Evolutionary conservation across 1,140 invertebrate genomes (phyloP).

Genomic region (Euwallacea similis): DNA sequence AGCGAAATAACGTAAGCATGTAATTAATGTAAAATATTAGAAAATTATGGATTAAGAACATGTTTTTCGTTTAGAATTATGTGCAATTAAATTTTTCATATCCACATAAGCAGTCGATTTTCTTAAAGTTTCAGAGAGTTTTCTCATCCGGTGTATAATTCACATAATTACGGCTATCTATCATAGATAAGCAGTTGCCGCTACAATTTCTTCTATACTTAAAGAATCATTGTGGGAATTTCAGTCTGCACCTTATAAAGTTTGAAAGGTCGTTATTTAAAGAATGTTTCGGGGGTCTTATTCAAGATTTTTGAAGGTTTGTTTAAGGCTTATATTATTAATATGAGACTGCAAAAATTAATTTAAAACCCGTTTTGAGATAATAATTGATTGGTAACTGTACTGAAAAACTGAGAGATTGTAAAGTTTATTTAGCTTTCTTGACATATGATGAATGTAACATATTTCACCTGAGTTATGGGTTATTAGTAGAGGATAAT

Average conservation of each 20-base stretch:
- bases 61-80: slow-evolving; percentile 35
- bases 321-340: too few relatives aligned
- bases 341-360: too few relatives aligned
- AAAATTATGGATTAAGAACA: slow-evolving; percentile 13
- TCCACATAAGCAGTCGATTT: slow-evolving; percentile 37
- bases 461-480: too few relatives aligned
- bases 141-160: slow-evolving; percentile 34
- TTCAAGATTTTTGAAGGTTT: too few relatives aligned
- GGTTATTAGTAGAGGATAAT: too few relatives aligned
- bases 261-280: slow-evolving; percentile 15
- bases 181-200: slow-evolving; percentile 28
- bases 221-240: slow-evolving; percentile 16
- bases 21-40: too few relatives aligned
- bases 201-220: slow-evolving; percentile 25
- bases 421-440: too few relatives aligned
- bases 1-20: too few relatives aligned
- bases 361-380: too few relatives aligned
- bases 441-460: too few relatives aligned
- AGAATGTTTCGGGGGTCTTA: not conserved
- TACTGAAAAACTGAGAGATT: too few relatives aligned
- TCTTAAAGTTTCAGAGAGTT: slow-evolving; percentile 28
- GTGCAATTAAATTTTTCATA: slow-evolving; percentile 30
- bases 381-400: too few relatives aligned
- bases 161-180: slow-evolving; percentile 33
- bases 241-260: not conserved